phyloP scores from a whole-genome alignment of 2,888 invertebrate genomes.

The Apodemia zela region DNA sequence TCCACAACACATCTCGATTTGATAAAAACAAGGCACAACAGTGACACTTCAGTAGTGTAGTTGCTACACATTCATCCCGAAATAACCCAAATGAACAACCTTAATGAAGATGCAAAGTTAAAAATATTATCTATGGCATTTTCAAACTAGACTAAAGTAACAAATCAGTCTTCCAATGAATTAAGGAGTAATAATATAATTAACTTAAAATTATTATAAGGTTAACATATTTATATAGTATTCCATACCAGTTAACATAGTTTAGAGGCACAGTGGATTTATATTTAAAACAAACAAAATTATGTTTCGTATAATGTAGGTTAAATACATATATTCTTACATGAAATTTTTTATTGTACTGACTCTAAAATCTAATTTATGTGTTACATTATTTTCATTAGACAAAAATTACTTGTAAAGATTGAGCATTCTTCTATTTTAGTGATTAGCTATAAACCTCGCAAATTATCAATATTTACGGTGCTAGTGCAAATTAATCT shows the following conservation, averaged over 20 bases:
- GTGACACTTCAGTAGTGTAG: conserved; percentile 60
- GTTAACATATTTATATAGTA: conserved; percentile 31
- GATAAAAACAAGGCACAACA: conserved; percentile 72
- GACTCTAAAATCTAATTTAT: background rate
- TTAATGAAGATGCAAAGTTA: conserved; percentile 57
- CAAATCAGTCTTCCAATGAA: conserved; percentile 78
- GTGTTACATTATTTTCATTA: background rate
- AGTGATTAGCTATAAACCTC: conserved; percentile 52
- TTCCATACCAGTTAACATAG: conserved; percentile 33
- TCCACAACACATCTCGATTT: conserved; percentile 54
- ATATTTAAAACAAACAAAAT: background rate
- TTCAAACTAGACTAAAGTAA: conserved; percentile 79
- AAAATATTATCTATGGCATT: conserved; percentile 76
- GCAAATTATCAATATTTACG: conserved; percentile 40
- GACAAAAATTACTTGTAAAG: conserved; percentile 28
- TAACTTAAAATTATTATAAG: conserved; percentile 44
- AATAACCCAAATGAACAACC: conserved; percentile 41
- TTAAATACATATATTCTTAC: background rate
- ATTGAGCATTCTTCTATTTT: conserved; percentile 68
- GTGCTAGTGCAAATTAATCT: conserved; percentile 66
- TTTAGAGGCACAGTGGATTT: conserved; percentile 25
- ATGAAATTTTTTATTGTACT: background rate
- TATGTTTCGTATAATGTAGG: background rate
- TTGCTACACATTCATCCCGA: conserved; percentile 54
- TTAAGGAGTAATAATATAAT: conserved; percentile 63